Evolutionary conservation across 2,797 vertebrate genomes (phyloP), one percentile per base, ranked within the genome.

Genomic region (Ispidina picta): DNA sequence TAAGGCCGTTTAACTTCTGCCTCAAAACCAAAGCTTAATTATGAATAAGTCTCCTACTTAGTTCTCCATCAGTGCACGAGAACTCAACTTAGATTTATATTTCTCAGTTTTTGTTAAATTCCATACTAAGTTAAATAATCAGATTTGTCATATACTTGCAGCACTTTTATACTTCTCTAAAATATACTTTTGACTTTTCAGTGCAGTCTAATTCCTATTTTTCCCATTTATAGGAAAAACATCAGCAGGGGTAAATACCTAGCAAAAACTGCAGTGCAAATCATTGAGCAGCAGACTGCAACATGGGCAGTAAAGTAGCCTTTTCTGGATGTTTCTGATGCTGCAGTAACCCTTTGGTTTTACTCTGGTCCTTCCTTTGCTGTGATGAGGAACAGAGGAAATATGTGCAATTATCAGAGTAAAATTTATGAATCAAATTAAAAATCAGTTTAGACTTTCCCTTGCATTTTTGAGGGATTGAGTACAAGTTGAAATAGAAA

Each of bases 301-400:
- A 13, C 18, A 52, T 43, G 89, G 88, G 22, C 37, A 15, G n/a
- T n/a, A n/a, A n/a, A n/a, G 55, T 73, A 86, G 56, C 31, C 33
- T 14, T 89, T 66, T 51, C 28, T 8, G 4, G 63, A 44, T 80
- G 92, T 88, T 92, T 58, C 49, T 74, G 59, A 82, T 93, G 39
- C 25, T 89, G 14, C 55, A 83, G 64, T 83, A 89, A 86, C 85
- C 54, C 77, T 88, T 93, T 94, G 71, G 74, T 96, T 95, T 92
- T 28, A 15, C 28, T 26, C 18, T 68, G 77, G 76, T 82, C 55
- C 89, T 89, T 63, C 25, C 62, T 64, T 88, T 90, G 70, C 60
- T 75, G 9, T 86, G 85, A 88, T 51, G 56, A 83, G 59, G 29
- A 86, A 29, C 65, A 37, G 12, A 52, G 35, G 80, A 75, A 74